Evolutionary conservation across 2,888 invertebrate species (phyloP).

Genomic region (Plagodis pulveraria): DNA sequence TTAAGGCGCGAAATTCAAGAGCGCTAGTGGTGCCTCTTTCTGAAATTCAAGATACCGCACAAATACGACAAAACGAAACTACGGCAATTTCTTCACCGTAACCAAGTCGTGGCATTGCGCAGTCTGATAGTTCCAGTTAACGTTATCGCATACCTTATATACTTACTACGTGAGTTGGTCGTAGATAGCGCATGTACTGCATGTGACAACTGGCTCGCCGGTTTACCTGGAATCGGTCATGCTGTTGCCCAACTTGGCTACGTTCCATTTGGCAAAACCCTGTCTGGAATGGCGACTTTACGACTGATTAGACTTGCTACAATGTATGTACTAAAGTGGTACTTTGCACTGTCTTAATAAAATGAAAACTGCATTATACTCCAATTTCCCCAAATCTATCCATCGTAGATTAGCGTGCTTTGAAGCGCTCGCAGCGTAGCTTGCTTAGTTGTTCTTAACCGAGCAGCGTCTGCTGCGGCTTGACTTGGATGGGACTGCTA

Average conservation of each 20-base stretch:
- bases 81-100: constrained; percentile 13
- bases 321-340: too few species aligned
- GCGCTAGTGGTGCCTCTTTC: too few species aligned
- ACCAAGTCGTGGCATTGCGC: constrained; percentile 11
- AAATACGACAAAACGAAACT: constrained; percentile 2
- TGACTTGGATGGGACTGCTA: too few species aligned
- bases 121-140: constrained; percentile 24
- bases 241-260: constrained; percentile 15
- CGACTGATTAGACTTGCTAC: too few species aligned
- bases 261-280: constrained; percentile 12
- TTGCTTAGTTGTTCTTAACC: too few species aligned
- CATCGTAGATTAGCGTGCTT: too few species aligned
- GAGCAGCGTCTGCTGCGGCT: too few species aligned
- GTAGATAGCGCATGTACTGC: constrained; percentile 39
- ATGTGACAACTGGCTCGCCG: constrained; percentile 21
- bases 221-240: constrained; percentile 19
- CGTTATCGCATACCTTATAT: constrained; percentile 28
- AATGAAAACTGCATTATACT: too few species aligned
- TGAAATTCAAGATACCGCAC: background rate
- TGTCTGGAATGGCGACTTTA: constrained; percentile 3
- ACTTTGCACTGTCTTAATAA: too few species aligned
- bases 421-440: too few species aligned
- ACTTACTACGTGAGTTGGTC: background rate
- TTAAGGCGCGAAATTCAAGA: too few species aligned
- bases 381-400: too few species aligned